These are phyloP conservation scores for Corythaixoides concolor DNA, from an alignment of 2,113 vertebrate genomes.

Conservation along the genomic window DNA sequence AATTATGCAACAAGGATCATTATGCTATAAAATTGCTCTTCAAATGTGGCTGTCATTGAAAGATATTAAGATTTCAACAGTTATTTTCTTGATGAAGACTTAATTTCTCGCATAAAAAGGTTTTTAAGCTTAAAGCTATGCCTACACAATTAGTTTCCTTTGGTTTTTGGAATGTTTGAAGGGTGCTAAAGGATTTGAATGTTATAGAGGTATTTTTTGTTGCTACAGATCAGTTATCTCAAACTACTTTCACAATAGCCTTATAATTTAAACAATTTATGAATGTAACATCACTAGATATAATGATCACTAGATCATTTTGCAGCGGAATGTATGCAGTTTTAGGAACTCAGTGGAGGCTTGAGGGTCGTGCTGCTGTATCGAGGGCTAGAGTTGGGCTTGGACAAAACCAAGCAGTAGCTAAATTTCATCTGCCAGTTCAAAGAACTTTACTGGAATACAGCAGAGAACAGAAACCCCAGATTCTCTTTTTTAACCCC, in stretches of 20 bases:
- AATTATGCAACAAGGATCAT: constrained; percentile 73
- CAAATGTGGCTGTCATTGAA: constrained; percentile 68
- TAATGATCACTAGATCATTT: background rate
- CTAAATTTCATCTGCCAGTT: background rate
- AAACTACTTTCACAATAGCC: background rate
- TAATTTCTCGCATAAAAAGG: constrained; percentile 43
- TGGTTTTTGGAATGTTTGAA: constrained; percentile 16
- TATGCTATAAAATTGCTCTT: constrained; percentile 75
- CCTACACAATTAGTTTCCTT: constrained; percentile 31
- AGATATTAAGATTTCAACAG: constrained; percentile 62
- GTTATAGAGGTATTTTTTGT: background rate
- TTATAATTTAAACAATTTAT: background rate
- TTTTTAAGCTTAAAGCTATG: constrained; percentile 26
- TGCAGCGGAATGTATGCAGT: background rate
- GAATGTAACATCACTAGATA: background rate
- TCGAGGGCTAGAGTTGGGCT: background rate
- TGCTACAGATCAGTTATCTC: background rate
- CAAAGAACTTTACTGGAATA: background rate
- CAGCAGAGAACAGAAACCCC: background rate
- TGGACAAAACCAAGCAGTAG: background rate
- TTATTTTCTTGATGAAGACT: constrained; percentile 65
- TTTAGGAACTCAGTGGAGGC: background rate
- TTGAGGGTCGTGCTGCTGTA: background rate
- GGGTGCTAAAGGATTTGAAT: background rate
- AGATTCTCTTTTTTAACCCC: background rate